Conservation (phyloP, 2,888 invertebrate genomes). For the Cataglyphis rosenhaueri region DNA sequence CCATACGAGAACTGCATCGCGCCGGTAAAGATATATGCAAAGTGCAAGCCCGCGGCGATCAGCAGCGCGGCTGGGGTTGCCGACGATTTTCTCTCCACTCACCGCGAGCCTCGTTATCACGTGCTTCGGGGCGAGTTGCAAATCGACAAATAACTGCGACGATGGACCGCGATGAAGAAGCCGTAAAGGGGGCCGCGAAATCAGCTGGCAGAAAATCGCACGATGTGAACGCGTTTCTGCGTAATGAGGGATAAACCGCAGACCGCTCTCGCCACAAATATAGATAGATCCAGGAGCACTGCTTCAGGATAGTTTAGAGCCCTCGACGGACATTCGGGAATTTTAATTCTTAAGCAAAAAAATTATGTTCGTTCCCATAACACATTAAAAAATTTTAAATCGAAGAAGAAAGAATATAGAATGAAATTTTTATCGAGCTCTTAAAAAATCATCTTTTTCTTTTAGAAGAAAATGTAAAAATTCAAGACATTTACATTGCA, state of each 20-base stretch:
- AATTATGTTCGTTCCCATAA: not conserved
- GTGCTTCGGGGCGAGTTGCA: slow-evolving; percentile 71
- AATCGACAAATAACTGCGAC: slow-evolving; percentile 75
- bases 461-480: not conserved
- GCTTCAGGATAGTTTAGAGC: slow-evolving; percentile 35
- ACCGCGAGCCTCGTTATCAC: slow-evolving; percentile 72
- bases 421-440: not conserved
- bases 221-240: slow-evolving; percentile 62
- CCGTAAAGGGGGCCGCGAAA: slow-evolving; percentile 44
- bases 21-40: slow-evolving; percentile 31
- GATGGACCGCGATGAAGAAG: slow-evolving; percentile 61
- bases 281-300: slow-evolving; percentile 52
- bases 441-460: not conserved
- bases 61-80: slow-evolving; percentile 58
- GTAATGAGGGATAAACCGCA: slow-evolving; percentile 80
- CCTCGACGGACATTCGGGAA: not conserved
- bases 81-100: slow-evolving; percentile 55
- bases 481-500: not conserved
- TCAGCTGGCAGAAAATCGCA: slow-evolving; percentile 67
- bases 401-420: not conserved
- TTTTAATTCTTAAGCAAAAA: not conserved
- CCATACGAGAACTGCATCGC: slow-evolving; percentile 10
- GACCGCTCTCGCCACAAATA: slow-evolving; percentile 61
- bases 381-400: not conserved
- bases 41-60: slow-evolving; percentile 58